A percentile compares a stretch with the other conserved stretches of the same genome.
phyloP scores from a whole-genome alignment of 2,113 vertebrate genomes.

The Heterotilapia buettikoferi region DNA sequence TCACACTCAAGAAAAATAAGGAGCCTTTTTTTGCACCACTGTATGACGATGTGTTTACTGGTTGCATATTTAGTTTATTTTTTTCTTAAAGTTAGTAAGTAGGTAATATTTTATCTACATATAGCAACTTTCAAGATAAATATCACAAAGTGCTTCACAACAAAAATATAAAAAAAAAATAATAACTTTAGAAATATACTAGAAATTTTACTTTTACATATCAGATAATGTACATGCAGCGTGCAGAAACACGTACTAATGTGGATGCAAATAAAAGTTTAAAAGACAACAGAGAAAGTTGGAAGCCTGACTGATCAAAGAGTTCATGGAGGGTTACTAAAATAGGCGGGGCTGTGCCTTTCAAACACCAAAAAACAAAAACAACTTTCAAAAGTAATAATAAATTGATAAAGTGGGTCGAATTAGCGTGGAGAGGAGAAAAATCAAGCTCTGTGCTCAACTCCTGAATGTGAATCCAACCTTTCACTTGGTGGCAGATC shows the following conservation, averaged over 20 bases:
- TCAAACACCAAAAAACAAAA: constrained; percentile 44
- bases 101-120: not conserved
- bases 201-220: not conserved
- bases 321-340: constrained; percentile 1
- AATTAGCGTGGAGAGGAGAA: constrained; percentile 51
- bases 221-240: not conserved
- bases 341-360: constrained; percentile 19
- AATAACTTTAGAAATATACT: not conserved
- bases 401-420: constrained; percentile 53
- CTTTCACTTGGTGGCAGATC: constrained; percentile 18
- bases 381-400: constrained; percentile 40
- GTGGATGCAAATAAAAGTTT: not conserved
- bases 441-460: constrained; percentile 17
- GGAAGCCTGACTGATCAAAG: constrained; percentile 18
- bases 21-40: not conserved
- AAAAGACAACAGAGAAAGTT: not conserved
- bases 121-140: not conserved
- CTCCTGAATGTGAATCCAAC: constrained; percentile 40
- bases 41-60: not conserved
- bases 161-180: not conserved
- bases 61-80: not conserved
- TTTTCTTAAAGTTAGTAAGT: not conserved
- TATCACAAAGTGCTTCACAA: not conserved
- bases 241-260: not conserved
- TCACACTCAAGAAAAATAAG: constrained; percentile 4